Percentiles rank a stretch among this genome's conserved stretches.
Evolutionary conservation across 1,140 invertebrate genomes (phyloP).

Genomic region (Orussus abietinus): DNA sequence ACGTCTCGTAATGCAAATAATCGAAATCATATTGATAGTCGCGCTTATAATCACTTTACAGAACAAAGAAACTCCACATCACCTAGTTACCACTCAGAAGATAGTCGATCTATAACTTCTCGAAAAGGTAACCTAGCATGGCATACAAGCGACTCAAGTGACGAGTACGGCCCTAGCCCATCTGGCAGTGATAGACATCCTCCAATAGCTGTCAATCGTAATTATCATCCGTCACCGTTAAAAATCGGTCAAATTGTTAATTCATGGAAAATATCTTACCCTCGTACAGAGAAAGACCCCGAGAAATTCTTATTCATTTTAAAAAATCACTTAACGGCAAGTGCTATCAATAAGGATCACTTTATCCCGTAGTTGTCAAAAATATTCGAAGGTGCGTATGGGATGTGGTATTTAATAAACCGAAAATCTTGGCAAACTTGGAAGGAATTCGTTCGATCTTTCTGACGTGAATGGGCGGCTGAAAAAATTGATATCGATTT

Average conservation of each 20-base stretch:
- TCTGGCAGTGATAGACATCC: background rate
- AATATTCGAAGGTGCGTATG: constrained; percentile 12
- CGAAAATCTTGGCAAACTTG: constrained; percentile 8
- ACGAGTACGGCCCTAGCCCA: background rate
- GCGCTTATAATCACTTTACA: no score
- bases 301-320: constrained; percentile 15
- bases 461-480: constrained; percentile 9
- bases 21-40: no score
- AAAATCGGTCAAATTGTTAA: constrained; percentile 3
- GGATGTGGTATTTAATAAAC: constrained; percentile 16
- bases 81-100: no score
- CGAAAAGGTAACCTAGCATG: constrained; percentile 3
- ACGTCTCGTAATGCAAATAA: no score
- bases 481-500: constrained; percentile 13
- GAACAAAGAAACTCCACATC: no score
- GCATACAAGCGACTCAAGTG: constrained; percentile 6
- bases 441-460: constrained; percentile 10
- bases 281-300: constrained; percentile 14
- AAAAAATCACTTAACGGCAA: constrained; percentile 7
- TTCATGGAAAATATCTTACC: constrained; percentile 15
- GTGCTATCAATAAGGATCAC: constrained; percentile 13
- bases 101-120: background rate
- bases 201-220: background rate
- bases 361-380: constrained; percentile 14
- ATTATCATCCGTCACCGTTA: background rate